These are phyloP conservation scores for Phengaris alcon DNA, from an alignment of 2,888 invertebrate species.

Conservation along the genomic window DNA sequence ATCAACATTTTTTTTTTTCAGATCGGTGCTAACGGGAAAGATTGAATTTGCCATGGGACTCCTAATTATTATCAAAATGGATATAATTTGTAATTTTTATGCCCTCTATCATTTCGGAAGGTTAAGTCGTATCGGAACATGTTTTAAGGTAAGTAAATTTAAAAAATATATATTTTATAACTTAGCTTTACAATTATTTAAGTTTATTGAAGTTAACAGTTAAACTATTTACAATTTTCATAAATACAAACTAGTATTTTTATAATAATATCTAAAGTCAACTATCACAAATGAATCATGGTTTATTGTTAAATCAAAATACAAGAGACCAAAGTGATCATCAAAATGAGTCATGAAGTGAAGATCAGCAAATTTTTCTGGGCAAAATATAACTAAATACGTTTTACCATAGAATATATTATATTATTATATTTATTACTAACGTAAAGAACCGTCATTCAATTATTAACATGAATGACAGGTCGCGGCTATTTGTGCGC, in stretches of 20 bases:
- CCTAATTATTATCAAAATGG: slow-evolving; percentile 25
- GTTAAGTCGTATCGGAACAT: neutral
- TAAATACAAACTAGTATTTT: no score
- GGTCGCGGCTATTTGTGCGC: no score
- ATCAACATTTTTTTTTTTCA: neutral
- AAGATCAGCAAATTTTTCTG: no score
- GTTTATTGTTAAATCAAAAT: neutral
- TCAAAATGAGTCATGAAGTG: no score
- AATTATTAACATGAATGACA: no score
- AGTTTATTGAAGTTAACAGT: no score
- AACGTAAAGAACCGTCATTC: no score
- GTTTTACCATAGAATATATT: no score
- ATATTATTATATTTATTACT: no score
- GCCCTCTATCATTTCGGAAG: neutral
- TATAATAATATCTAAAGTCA: neutral
- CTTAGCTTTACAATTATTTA: neutral
- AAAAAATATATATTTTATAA: neutral
- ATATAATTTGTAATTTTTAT: slow-evolving; percentile 1
- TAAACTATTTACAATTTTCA: no score
- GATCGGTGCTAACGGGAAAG: neutral
- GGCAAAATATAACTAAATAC: no score
- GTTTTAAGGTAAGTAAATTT: slow-evolving; percentile 23
- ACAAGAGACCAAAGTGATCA: no score
- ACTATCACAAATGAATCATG: neutral
- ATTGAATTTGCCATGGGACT: neutral